phyloP scores from a whole-genome alignment of 2,797 vertebrate species.

The Pogoniulus pusillus region DNA sequence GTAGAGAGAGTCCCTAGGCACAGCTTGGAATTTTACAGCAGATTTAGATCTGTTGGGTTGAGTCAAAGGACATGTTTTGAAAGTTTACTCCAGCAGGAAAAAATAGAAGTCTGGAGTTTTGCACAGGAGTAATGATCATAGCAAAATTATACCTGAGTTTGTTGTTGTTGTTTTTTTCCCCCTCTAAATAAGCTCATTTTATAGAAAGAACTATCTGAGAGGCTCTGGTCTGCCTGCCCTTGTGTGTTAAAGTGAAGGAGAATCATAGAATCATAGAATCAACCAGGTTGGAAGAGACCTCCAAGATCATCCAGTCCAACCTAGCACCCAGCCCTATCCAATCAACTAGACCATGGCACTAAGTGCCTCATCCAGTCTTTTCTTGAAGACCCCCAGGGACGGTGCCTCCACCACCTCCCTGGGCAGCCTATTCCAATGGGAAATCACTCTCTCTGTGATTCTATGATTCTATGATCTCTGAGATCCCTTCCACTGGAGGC shows the following conservation, averaged over 20 bases:
- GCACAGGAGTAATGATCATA: neutral
- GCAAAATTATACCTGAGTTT: neutral
- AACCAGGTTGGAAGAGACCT: no score
- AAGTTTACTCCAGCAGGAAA: neutral
- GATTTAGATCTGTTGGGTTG: neutral
- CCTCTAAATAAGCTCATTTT: neutral
- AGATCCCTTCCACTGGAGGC: no score
- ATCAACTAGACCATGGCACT: no score
- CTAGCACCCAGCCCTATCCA: no score
- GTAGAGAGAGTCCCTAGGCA: neutral
- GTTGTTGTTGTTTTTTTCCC: neutral
- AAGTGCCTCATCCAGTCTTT: no score
- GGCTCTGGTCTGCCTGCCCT: neutral
- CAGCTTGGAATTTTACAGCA: neutral
- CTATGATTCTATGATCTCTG: no score
- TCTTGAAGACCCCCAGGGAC: no score
- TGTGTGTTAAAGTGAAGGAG: neutral
- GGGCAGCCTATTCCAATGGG: no score
- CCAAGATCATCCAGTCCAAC: no score
- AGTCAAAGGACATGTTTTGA: neutral
- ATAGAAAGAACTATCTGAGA: neutral
- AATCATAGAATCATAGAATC: no score
- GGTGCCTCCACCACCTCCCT: no score
- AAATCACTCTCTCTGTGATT: no score
- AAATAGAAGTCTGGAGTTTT: neutral